A percentile compares a stretch with the other conserved stretches of the same genome.
Evolutionary conservation across 2,797 vertebrate species (phyloP).

Genomic region (Pseudochirops cupreus): DNA sequence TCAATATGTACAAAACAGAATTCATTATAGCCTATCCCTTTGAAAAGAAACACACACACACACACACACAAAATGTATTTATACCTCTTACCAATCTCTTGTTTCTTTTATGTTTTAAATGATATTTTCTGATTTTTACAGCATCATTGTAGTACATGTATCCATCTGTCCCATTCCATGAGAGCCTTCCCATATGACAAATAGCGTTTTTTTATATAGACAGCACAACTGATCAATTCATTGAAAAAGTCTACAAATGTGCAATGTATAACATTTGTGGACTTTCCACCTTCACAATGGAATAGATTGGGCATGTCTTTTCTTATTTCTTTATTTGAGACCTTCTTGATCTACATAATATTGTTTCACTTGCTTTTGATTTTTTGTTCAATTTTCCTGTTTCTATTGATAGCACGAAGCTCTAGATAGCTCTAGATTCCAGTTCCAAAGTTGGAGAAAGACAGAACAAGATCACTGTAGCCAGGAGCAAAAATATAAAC

Average conservation of each 20-base stretch:
- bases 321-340: background rate
- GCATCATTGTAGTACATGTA: background rate
- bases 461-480: background rate
- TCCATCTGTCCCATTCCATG: background rate
- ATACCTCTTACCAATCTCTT: background rate
- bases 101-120: background rate
- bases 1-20: background rate
- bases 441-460: background rate
- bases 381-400: background rate
- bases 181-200: background rate
- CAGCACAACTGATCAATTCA: background rate
- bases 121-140: background rate
- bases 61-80: background rate
- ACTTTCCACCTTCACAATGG: background rate
- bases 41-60: background rate
- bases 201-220: background rate
- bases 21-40: background rate
- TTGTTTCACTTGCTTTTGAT: background rate
- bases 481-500: background rate
- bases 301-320: background rate
- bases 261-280: background rate
- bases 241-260: background rate
- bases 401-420: background rate
- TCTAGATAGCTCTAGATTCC: background rate
- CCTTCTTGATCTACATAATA: background rate